phyloP scores from a whole-genome alignment of 2,113 vertebrate genomes.

The Chrysochloris asiatica region DNA sequence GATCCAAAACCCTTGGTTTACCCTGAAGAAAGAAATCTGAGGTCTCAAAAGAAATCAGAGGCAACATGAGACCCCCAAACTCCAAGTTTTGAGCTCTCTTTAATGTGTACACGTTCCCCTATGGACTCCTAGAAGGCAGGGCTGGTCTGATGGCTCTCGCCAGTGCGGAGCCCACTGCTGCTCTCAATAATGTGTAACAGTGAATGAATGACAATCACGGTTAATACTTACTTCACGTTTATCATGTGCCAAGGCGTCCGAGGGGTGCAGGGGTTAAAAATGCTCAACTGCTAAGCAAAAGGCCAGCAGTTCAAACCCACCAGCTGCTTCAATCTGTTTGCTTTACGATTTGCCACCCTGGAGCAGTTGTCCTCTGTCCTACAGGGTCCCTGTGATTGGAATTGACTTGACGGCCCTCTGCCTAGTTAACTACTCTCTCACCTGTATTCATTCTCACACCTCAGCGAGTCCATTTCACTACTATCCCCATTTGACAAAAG shows the following conservation, averaged over 20 bases:
- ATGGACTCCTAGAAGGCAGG: not conserved
- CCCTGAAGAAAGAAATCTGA: constrained; percentile 60
- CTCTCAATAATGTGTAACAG: not conserved
- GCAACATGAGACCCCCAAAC: constrained; percentile 11
- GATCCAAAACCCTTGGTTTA: constrained; percentile 28
- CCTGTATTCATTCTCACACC: not conserved
- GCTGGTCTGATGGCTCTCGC: not conserved
- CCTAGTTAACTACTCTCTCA: constrained; percentile 5
- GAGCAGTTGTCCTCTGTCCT: no score
- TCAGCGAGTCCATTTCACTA: not conserved
- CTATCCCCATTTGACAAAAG: constrained; percentile 22
- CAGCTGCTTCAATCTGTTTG: no score
- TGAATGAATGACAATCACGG: constrained; percentile 11
- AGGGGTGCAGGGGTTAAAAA: no score
- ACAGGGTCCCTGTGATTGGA: no score
- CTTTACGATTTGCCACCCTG: no score
- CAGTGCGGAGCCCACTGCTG: not conserved
- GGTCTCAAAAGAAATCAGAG: constrained; percentile 35
- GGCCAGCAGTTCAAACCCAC: no score
- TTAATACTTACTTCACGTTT: not conserved
- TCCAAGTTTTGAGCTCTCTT: not conserved
- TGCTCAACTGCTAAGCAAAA: no score
- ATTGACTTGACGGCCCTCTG: not conserved
- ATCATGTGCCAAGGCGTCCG: not conserved
- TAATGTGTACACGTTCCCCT: no score